Evolutionary conservation across 1,140 invertebrate species (phyloP).

Genomic region (Thereuonema tuberculata): DNA sequence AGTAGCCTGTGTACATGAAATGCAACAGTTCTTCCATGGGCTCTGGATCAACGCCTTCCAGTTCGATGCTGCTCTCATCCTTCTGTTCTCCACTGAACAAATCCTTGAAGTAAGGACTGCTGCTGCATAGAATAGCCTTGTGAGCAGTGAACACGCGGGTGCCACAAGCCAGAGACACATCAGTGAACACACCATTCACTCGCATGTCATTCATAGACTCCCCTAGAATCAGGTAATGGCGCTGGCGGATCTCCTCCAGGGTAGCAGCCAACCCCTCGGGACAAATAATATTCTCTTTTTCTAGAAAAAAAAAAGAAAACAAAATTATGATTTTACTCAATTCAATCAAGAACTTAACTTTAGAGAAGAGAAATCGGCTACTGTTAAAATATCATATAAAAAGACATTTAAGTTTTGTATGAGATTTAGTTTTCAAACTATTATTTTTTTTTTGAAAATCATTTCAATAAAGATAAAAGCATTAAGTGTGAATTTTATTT

Average conservation of each 20-base stretch:
- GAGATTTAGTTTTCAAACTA: no score
- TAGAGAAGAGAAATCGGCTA: no score
- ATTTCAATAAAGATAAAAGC: no score
- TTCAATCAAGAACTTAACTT: no score
- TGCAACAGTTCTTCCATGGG: conserved; percentile 6
- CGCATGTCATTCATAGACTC: conserved; percentile 1
- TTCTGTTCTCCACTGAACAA: conserved; percentile 38
- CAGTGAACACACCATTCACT: conserved; percentile 25
- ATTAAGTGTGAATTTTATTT: no score
- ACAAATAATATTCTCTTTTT: no score
- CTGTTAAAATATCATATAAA: no score
- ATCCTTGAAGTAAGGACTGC: conserved; percentile 78
- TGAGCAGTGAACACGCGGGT: conserved; percentile 75
- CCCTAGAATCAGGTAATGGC: neutral
- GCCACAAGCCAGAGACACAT: conserved; percentile 83
- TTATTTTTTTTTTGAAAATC: no score
- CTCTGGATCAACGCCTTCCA: conserved; percentile 4
- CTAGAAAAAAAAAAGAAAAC: no score
- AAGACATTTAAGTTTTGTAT: no score
- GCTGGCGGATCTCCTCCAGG: neutral
- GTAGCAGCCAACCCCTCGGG: neutral
- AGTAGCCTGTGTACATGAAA: conserved; percentile 5
- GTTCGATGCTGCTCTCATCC: neutral
- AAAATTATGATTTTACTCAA: no score
- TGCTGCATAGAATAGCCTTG: conserved; percentile 78